Conservation (phyloP, 1,140 invertebrate genomes). For the Magallana angulata region DNA sequence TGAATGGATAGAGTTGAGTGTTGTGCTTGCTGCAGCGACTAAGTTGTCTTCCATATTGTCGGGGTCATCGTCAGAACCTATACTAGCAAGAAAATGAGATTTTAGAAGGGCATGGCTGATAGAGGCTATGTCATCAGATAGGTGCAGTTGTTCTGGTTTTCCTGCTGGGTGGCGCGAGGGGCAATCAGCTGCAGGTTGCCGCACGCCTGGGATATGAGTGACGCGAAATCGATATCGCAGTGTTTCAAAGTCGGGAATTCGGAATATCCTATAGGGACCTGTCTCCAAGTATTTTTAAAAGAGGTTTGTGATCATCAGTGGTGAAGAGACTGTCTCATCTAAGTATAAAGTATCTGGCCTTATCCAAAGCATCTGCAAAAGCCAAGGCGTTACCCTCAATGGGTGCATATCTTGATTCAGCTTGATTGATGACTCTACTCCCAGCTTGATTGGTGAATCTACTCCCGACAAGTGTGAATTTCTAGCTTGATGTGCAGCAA, state of each 20-base stretch:
- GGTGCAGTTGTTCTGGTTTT: not conserved
- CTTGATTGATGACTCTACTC: constrained; percentile 20
- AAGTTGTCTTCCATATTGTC: not conserved
- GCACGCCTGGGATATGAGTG: constrained; percentile 54
- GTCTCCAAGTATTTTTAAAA: constrained; percentile 47
- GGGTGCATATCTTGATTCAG: constrained; percentile 56
- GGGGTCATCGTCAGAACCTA: not conserved
- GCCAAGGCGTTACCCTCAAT: constrained; percentile 65
- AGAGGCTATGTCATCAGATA: constrained; percentile 33
- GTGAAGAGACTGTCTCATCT: constrained; percentile 60
- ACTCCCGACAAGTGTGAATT: constrained; percentile 56
- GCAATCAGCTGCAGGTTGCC: constrained; percentile 52
- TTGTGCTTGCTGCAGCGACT: not conserved
- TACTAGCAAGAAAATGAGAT: not conserved
- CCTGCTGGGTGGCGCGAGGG: constrained; percentile 4
- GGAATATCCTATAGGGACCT: not conserved
- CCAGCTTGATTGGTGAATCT: too few species aligned
- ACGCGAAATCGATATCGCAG: constrained; percentile 53
- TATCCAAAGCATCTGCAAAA: constrained; percentile 64
- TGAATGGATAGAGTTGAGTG: constrained; percentile 22
- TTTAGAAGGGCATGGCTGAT: too few species aligned
- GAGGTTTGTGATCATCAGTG: constrained; percentile 64
- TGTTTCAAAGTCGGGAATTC: constrained; percentile 53
- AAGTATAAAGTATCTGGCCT: constrained; percentile 62
- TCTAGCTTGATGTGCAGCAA: constrained; percentile 48